phyloP scores from a whole-genome alignment of 2,113 vertebrate genomes.

The Zeus faber region DNA sequence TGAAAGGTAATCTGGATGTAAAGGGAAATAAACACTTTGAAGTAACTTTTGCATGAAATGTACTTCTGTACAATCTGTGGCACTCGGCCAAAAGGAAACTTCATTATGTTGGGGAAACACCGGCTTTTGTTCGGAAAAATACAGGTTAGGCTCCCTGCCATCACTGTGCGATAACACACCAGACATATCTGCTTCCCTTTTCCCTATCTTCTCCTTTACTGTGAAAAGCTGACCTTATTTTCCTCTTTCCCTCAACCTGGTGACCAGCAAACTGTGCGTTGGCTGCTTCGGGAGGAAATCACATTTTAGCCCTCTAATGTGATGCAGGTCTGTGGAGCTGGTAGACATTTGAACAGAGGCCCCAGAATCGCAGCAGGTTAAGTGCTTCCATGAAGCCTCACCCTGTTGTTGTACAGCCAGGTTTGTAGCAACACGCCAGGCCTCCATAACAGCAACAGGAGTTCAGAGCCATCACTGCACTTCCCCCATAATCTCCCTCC shows the following conservation, averaged over 20 bases:
- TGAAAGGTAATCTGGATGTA: neutral
- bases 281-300: constrained; percentile 59
- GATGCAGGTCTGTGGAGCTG: constrained; percentile 56
- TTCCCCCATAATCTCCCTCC: constrained; percentile 36
- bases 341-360: constrained; percentile 60
- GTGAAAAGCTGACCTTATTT: constrained; percentile 44
- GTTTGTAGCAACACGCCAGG: no score
- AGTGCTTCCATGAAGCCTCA: constrained; percentile 67
- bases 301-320: constrained; percentile 62
- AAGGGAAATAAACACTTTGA: neutral
- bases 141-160: neutral
- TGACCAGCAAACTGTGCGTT: constrained; percentile 52
- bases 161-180: constrained; percentile 13
- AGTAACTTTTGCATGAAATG: constrained; percentile 13
- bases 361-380: constrained; percentile 64
- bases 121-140: no score
- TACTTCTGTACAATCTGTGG: constrained; percentile 21
- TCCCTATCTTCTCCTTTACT: constrained; percentile 19
- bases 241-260: constrained; percentile 43
- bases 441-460: constrained; percentile 35
- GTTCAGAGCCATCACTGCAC: constrained; percentile 54
- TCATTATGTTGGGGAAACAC: constrained; percentile 20
- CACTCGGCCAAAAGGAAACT: constrained; percentile 35
- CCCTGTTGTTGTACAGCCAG: constrained; percentile 41
- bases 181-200: no score